Conservation (phyloP, 2,888 invertebrate genomes). For the Sisyra terminalis region DNA sequence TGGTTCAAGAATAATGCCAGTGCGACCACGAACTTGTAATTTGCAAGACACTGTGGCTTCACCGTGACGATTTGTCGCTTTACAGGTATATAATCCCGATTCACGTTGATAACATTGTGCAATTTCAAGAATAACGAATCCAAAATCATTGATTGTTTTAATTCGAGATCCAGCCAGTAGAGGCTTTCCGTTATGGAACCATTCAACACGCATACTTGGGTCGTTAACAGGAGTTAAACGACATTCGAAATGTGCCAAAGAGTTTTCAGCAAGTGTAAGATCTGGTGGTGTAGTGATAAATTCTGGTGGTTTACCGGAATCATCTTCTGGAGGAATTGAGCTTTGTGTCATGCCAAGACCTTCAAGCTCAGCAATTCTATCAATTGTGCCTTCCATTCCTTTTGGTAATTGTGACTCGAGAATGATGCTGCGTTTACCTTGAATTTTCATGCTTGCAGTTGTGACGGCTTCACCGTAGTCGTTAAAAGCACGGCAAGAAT, state of each 20-base stretch:
- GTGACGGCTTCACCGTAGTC: slow-evolving; percentile 87
- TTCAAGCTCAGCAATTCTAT: slow-evolving; percentile 82
- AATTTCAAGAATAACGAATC: slow-evolving; percentile 92
- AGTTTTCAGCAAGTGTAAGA: slow-evolving; percentile 68
- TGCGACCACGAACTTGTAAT: slow-evolving; percentile 70
- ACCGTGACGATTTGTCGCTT: slow-evolving; percentile 81
- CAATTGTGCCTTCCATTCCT: slow-evolving; percentile 87
- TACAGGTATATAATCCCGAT: slow-evolving; percentile 81
- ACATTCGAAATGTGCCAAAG: slow-evolving; percentile 85
- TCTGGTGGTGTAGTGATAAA: slow-evolving; percentile 79
- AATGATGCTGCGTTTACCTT: slow-evolving; percentile 82
- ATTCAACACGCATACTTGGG: slow-evolving; percentile 87
- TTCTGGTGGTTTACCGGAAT: slow-evolving; percentile 76
- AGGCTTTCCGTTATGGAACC: slow-evolving; percentile 94
- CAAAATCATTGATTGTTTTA: slow-evolving; percentile 94
- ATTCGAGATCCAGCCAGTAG: slow-evolving; percentile 81
- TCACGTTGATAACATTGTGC: slow-evolving; percentile 88
- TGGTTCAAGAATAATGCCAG: slow-evolving; percentile 78
- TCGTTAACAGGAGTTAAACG: slow-evolving; percentile 78
- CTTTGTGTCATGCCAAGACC: slow-evolving; percentile 59
- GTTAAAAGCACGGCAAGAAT: slow-evolving; percentile 74
- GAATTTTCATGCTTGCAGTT: slow-evolving; percentile 74
- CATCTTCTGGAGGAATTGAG: slow-evolving; percentile 55
- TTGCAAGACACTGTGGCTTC: slow-evolving; percentile 81
- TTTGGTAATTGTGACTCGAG: slow-evolving; percentile 81